Evolutionary conservation across 2,888 invertebrate genomes (phyloP).

Genomic region (Drosophila hamatofila): DNA sequence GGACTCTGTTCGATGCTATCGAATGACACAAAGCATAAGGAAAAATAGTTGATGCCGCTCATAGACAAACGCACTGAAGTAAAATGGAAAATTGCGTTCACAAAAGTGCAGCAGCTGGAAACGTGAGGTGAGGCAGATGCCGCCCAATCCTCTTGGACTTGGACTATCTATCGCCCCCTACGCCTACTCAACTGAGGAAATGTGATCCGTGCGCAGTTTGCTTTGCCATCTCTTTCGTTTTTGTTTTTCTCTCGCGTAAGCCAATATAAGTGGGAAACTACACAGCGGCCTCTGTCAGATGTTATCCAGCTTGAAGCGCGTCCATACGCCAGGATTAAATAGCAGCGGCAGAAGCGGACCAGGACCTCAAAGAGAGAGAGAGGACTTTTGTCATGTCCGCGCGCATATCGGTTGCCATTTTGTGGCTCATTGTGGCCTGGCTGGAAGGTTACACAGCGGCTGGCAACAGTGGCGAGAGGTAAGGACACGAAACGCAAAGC

Average conservation of each 20-base stretch:
- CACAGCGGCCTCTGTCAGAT: constrained; percentile 68
- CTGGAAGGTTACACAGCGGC: constrained; percentile 24
- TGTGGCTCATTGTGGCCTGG: constrained; percentile 48
- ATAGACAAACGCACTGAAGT: constrained; percentile 19
- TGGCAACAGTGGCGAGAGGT: constrained; percentile 80
- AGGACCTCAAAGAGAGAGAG: not conserved
- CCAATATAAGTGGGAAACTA: constrained; percentile 74
- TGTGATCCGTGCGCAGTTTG: constrained; percentile 53
- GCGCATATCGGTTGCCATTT: constrained; percentile 23
- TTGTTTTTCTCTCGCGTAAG: constrained; percentile 35
- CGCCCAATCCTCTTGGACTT: not conserved
- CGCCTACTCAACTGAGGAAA: constrained; percentile 40
- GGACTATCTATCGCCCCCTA: not conserved
- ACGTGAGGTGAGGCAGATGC: constrained; percentile 65
- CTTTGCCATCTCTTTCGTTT: constrained; percentile 41
- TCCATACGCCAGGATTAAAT: constrained; percentile 45
- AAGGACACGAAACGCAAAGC: constrained; percentile 25
- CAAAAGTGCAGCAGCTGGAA: constrained; percentile 57
- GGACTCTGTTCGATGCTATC: constrained; percentile 55
- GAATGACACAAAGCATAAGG: constrained; percentile 60
- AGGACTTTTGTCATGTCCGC: constrained; percentile 28
- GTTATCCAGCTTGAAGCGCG: constrained; percentile 58
- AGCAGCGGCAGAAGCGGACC: constrained; percentile 11
- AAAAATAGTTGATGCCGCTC: constrained; percentile 18
- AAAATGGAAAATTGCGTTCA: constrained; percentile 59